Evolutionary conservation across 1,140 invertebrate genomes (phyloP), one percentile per base, ranked within the genome.

Genomic region (Scaptomyza hsui): DNA sequence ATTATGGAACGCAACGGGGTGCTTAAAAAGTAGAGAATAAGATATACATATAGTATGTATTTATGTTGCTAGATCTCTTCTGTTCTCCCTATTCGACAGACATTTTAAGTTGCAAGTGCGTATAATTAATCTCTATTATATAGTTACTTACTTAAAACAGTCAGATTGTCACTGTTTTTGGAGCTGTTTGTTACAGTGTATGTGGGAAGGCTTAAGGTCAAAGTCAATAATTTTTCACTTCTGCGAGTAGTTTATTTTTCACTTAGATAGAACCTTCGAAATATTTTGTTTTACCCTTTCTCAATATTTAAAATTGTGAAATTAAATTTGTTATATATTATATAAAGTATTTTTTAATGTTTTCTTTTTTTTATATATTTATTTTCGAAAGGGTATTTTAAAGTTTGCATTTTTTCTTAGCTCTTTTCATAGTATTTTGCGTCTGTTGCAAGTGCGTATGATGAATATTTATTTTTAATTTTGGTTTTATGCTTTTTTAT

Each of bases 1-100:
- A 86, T 86, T 78, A 86, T 86, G 57, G 59, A 64, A 71, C 73
- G 59, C 81, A 77, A 77, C 81, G 69, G 81, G 81, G 65, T 32
- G 77, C 60, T 61, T 29, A 29, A 9, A n/a, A 32, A 37, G 32
- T 49, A 53, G 32, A 53, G 32, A 61, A 53, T 45, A 35, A 44
- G 51, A 37, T 24, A 4, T 24, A 37, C 29, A 41, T 41, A 32
- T 41, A n/a, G 15, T 45, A 44, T 32, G 9, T 3, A 6, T 37
- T 4, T 42, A 15, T 42, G 16, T 42, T 9, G 37, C 32, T 37
- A 26, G 29, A 41, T 19, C 9, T 12, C 10, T 21, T 29, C 26
- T 29, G 26, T 29, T 24, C 21, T 24, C 24, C 6, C 29, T 12
- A 12, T 72, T 45, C 42, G 44, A 51, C 53, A 55, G 41, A 52